Conservation (phyloP, 2,797 vertebrate species). For the Psittacula derbiana region DNA sequence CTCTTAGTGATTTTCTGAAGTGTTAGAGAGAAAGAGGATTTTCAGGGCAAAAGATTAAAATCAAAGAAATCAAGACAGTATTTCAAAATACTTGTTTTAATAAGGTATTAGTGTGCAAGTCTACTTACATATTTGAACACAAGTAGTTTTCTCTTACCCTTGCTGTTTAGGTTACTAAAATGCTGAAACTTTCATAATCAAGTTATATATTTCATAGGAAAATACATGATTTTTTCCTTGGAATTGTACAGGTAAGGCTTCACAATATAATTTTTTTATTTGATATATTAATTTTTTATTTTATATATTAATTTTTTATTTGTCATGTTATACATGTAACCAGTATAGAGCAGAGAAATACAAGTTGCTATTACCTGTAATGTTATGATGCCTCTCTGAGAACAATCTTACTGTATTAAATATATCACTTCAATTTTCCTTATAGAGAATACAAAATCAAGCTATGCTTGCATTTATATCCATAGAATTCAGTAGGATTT, state of each 20-base stretch:
- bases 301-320: background rate
- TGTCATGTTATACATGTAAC: background rate
- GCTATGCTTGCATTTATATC: background rate
- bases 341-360: background rate
- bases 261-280: background rate
- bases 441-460: background rate
- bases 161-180: background rate
- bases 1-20: background rate
- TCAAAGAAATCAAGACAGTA: background rate
- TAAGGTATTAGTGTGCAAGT: background rate
- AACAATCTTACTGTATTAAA: background rate
- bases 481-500: background rate
- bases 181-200: background rate
- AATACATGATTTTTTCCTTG: background rate
- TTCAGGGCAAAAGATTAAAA: background rate
- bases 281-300: background rate
- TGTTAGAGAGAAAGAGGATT: background rate
- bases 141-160: background rate
- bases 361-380: background rate
- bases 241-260: background rate
- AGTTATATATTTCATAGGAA: background rate
- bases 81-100: background rate
- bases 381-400: background rate
- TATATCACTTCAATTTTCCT: background rate
- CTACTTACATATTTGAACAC: background rate